Base-by-base conservation (phyloP, 2,113 vertebrate genomes). In the Arvicanthis niloticus region DNA sequence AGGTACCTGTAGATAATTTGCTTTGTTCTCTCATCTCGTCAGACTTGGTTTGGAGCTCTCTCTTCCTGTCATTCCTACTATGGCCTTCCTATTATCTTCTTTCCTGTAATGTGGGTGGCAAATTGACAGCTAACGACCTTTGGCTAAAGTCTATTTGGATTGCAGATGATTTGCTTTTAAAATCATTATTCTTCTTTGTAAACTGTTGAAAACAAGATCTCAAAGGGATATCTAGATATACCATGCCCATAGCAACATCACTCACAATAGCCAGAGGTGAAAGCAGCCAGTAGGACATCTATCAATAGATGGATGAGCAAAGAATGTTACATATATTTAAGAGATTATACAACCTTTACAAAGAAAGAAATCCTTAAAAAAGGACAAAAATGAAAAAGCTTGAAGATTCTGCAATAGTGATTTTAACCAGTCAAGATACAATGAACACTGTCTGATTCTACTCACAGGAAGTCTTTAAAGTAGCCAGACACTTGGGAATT, bases 121-220 rank as follows among this genome's bases (percentile, higher is more conserved):
- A 76, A 91, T 42, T 80, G 89, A n/a, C 34, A 94, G 42, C 26
- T 62, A 31, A 72, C 16, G 29, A n/a, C 58, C 62, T 78, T 87
- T 91, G 72, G 76, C 87, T 81, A 42, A 75, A 95, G 75, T 67
- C 67, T 93, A 3, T 91, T 93, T 95, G 76, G 56, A 37, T 40
- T 68, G 3, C 8, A 68, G 24, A 88, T 7, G 7, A 9, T 37
- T 58, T 60, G 37, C 53, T 86, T 65, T 62, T 26, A 9, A 62
- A 62, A 68, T 16, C 5, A 42, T 37, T 65, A 16, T 24, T 62
- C 90, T 92, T n/a, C 5, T 60, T 56, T 51, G 29, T 40, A 85
- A 95, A 85, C 29, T 84, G 75, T 88, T 95, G 40, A 92, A 90
- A 95, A 67, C 45, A 94, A 24, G 34, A 95, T 84, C 56, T 95